A percentile compares a stretch with the other conserved stretches of the same genome.
These are phyloP conservation scores for Danaus melanippus DNA, from an alignment of 1,140 invertebrate species.

Conservation along the genomic window DNA sequence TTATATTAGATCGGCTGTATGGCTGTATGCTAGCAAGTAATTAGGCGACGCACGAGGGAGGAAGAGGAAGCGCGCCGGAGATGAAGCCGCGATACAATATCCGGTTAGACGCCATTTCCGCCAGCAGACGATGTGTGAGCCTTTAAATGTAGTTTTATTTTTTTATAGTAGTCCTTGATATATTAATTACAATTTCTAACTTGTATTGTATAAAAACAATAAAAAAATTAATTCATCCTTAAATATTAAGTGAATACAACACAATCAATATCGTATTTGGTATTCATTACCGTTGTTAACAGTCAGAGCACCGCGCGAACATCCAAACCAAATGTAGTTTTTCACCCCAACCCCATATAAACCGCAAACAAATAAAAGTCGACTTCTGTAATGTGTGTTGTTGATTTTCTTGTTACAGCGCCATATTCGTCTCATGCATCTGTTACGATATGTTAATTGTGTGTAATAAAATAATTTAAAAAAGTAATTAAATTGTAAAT, in stretches of 20 bases:
- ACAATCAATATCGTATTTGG: background rate
- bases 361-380: constrained; percentile 21
- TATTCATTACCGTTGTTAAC: constrained; percentile 13
- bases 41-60: constrained; percentile 59
- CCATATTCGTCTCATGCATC: too few species aligned
- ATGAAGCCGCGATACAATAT: constrained; percentile 72
- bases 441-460: too few species aligned
- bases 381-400: constrained; percentile 35
- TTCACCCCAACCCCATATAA: constrained; percentile 16
- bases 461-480: too few species aligned
- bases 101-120: constrained; percentile 69
- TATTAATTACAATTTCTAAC: too few species aligned
- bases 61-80: constrained; percentile 65
- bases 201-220: background rate
- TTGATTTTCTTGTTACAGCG: constrained; percentile 11
- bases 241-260: too few species aligned
- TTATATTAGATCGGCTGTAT: constrained; percentile 5
- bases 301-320: constrained; percentile 24
- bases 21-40: constrained; percentile 39
- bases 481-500: too few species aligned
- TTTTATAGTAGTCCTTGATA: background rate
- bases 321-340: constrained; percentile 36
- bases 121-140: constrained; percentile 55
- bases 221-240: too few species aligned
- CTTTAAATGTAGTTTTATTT: constrained; percentile 24